Conservation (phyloP, 2,113 vertebrate genomes). For the Melanerpes formicivorus region DNA sequence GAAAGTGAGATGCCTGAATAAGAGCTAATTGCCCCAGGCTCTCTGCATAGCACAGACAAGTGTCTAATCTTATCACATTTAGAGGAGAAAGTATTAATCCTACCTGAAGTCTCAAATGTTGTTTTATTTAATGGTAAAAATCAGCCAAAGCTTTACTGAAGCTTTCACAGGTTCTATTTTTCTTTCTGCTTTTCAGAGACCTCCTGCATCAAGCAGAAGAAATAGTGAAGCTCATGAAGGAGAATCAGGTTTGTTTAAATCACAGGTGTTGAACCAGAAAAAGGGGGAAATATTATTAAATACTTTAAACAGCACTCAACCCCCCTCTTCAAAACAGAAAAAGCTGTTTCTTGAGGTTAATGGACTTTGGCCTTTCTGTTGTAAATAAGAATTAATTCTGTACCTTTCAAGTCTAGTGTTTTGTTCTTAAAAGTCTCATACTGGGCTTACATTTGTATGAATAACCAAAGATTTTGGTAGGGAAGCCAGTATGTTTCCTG, state of each 20-base stretch:
- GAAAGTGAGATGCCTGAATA: neutral
- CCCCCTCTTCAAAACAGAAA: neutral
- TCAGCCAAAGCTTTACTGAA: neutral
- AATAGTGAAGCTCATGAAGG: constrained; percentile 70
- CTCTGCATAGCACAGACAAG: neutral
- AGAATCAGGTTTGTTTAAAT: constrained; percentile 68
- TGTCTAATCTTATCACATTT: neutral
- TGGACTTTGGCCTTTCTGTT: neutral
- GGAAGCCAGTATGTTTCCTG: neutral
- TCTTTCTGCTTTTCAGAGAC: constrained; percentile 57
- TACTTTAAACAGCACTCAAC: neutral
- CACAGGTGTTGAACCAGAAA: neutral
- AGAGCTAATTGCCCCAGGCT: neutral
- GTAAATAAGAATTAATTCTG: neutral
- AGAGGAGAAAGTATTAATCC: neutral
- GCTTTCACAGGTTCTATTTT: neutral
- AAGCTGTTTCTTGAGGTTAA: neutral
- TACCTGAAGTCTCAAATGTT: neutral
- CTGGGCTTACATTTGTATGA: neutral
- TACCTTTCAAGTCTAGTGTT: neutral
- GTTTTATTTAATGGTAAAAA: neutral
- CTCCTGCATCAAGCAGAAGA: constrained; percentile 69
- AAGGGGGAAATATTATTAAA: neutral
- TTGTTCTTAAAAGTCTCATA: neutral
- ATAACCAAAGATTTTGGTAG: neutral